Evolutionary conservation across 2,797 vertebrate species (phyloP).

Genomic region (Taenioides sp.): DNA sequence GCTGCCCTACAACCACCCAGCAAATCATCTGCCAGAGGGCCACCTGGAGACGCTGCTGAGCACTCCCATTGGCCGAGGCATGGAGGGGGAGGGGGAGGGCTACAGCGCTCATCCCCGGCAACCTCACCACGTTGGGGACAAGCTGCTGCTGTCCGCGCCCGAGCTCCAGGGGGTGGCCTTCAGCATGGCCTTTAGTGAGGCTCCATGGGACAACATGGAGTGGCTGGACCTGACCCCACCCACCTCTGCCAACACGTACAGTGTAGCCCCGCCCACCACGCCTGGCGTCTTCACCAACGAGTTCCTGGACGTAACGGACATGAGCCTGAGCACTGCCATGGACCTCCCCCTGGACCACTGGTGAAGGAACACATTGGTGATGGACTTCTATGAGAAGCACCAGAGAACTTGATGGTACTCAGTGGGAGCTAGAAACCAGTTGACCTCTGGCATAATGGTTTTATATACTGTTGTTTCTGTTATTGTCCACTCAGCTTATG

Average conservation of each 20-base stretch:
- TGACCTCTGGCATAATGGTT: no score
- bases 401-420: constrained; percentile 47
- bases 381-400: constrained; percentile 11
- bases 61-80: constrained; percentile 80
- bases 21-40: constrained; percentile 75
- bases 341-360: constrained; percentile 97
- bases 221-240: constrained; percentile 95
- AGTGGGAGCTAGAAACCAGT: no score
- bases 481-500: constrained; percentile 11
- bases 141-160: constrained; percentile 79
- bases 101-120: constrained; percentile 80
- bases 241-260: constrained; percentile 85
- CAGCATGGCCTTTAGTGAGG: constrained; percentile 91
- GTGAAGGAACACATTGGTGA: constrained; percentile 79
- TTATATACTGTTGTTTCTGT: no score
- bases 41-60: constrained; percentile 89
- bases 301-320: constrained; percentile 94
- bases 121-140: constrained; percentile 74
- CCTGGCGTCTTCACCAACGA: constrained; percentile 97
- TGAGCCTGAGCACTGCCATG: constrained; percentile 93
- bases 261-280: constrained; percentile 77
- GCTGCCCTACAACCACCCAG: constrained; percentile 82
- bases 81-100: constrained; percentile 79
- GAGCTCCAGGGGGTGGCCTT: constrained; percentile 74
- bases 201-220: constrained; percentile 97